Conservation (phyloP, 2,888 invertebrate species). For the Dromius quadrimaculatus region DNA sequence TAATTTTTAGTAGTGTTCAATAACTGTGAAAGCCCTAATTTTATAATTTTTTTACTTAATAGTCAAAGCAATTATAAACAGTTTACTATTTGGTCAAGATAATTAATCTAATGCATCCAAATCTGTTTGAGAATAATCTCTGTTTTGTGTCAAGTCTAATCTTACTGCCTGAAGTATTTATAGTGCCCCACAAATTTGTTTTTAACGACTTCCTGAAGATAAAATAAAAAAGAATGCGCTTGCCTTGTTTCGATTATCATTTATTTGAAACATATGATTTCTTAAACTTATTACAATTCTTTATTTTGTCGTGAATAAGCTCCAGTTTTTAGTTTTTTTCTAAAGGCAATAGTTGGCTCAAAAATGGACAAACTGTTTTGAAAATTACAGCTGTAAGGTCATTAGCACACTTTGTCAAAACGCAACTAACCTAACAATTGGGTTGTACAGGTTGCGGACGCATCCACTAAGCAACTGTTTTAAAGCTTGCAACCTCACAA, state of each 20-base stretch:
- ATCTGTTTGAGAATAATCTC: constrained; percentile 3
- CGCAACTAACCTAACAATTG: no score
- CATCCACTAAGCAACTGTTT: no score
- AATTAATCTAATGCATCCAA: not conserved
- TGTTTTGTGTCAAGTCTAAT: not conserved
- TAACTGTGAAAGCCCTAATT: constrained; percentile 13
- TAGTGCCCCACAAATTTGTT: constrained; percentile 3
- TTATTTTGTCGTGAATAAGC: no score
- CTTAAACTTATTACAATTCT: no score
- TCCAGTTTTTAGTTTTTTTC: no score
- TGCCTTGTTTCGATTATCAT: constrained; percentile 14
- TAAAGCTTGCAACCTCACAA: no score
- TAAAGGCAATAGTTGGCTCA: no score
- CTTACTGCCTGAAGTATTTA: constrained; percentile 8
- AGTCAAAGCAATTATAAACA: constrained; percentile 18
- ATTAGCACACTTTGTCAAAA: no score
- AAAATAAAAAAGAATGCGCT: constrained; percentile 26
- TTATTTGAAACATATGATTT: no score
- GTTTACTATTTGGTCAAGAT: constrained; percentile 3
- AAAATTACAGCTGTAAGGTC: no score
- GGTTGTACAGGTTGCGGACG: no score
- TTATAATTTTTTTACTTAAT: constrained; percentile 12
- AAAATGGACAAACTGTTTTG: no score
- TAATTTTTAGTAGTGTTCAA: constrained; percentile 7
- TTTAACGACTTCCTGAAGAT: constrained; percentile 11